phyloP scores from a whole-genome alignment of 2,113 vertebrate genomes.

The Oncorhynchus masou region DNA sequence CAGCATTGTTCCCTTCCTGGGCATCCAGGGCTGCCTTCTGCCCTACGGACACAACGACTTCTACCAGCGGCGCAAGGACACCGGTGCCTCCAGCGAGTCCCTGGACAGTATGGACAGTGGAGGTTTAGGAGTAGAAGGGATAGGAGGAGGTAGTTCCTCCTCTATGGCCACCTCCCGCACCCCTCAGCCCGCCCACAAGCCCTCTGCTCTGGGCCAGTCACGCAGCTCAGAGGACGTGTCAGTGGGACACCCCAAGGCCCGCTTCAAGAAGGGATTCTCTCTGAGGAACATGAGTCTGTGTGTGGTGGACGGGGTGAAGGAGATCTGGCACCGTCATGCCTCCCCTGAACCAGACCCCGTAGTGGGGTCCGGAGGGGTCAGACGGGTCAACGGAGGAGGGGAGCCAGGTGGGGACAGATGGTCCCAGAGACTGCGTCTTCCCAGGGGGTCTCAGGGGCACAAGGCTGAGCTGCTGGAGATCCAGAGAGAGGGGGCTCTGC shows the following conservation, averaged over 20 bases:
- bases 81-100: conserved; percentile 80
- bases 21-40: conserved; percentile 83
- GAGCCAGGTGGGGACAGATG: conserved; percentile 63
- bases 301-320: conserved; percentile 92
- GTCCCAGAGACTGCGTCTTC: conserved; percentile 79
- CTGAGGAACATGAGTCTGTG: conserved; percentile 97
- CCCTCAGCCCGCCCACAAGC: conserved; percentile 71
- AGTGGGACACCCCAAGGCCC: conserved; percentile 76
- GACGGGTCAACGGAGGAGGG: conserved; percentile 51
- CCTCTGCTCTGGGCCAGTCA: conserved; percentile 85
- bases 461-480: conserved; percentile 90
- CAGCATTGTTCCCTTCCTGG: conserved; percentile 86
- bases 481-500: conserved; percentile 90
- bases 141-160: conserved; percentile 22
- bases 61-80: conserved; percentile 77
- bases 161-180: conserved; percentile 46
- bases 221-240: conserved; percentile 94
- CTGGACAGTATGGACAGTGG: conserved; percentile 85
- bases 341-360: conserved; percentile 82
- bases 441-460: conserved; percentile 76
- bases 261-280: conserved; percentile 94
- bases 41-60: conserved; percentile 77
- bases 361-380: conserved; percentile 35
- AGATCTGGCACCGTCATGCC: conserved; percentile 92
- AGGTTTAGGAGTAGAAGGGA: conserved; percentile 47